Evolutionary conservation across 2,113 vertebrate genomes (phyloP).

Genomic region (Bambusicola thoracicus): DNA sequence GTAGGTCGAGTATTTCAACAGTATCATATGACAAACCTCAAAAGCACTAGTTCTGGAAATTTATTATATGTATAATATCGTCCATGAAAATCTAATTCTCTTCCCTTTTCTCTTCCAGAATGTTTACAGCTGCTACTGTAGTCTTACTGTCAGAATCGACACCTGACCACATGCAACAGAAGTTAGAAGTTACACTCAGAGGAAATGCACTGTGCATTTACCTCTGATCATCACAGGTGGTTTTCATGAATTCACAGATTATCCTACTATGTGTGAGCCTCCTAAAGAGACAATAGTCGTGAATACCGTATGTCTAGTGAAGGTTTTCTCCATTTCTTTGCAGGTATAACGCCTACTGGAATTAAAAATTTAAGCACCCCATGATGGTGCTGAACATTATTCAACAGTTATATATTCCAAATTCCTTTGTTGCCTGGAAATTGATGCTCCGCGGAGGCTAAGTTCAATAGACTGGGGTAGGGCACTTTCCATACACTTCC

Average conservation of each 20-base stretch:
- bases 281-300: background rate
- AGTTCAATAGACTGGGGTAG: background rate
- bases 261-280: accelerated
- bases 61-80: background rate
- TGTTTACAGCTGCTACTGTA: background rate
- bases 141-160: background rate
- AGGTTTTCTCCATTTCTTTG: background rate
- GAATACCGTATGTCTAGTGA: background rate
- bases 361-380: background rate
- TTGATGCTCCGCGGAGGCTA: background rate
- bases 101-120: background rate
- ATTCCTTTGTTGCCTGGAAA: background rate
- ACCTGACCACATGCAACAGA: background rate
- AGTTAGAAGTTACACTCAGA: background rate
- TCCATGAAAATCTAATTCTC: background rate
- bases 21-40: background rate
- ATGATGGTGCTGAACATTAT: background rate
- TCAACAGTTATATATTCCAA: background rate
- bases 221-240: background rate
- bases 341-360: background rate
- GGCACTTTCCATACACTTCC: background rate
- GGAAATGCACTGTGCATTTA: background rate
- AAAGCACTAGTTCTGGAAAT: background rate
- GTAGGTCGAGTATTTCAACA: background rate
- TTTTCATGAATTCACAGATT: background rate